Base-by-base conservation (phyloP, 2,888 invertebrate genomes). In the Lypha dubia region DNA sequence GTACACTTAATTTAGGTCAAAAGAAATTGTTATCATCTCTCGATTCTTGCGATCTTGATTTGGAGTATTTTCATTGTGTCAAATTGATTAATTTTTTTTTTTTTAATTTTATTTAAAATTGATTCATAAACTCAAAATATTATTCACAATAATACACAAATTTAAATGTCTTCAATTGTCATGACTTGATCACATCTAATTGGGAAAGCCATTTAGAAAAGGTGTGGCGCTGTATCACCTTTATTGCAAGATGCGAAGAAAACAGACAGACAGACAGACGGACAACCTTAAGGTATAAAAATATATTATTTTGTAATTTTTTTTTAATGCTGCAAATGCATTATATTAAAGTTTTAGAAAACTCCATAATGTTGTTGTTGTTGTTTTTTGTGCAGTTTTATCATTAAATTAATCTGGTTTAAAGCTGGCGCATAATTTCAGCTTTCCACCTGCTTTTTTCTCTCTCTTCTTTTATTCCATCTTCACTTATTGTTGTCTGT, bases 381-480 rank as follows among this genome's bases (percentile, higher is more conserved):
- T 41, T 62, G 9, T 32, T 46, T 20, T 20, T 65, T 49, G 24
- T 32, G n/a, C 20, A 49, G 49, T 46, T 63, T 51, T 24, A 28
- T 41, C 0, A 24, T 53, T 15, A 51, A 41, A 65, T 41, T 65
- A 56, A 56, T 56, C 74, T 53, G 53, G 24, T 65, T 53, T 75
- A 24, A 58, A 49, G 58, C 38, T 24, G 67, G 46, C 58, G 6
- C 68, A 38, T 76, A 67, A 76, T 76, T 68, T 68, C 8, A 68
- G 22, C 22, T 68, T 77, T 77, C 60, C 77, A 77, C 68, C 77
- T 77, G 77, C 32, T 17, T 46, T 20, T 67, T 17, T 11, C 38
- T 11, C 13, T 13, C 13, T 28, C 28, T 28, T 63, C 7, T 5
- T 17, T 32, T 58, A 9, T 20, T 60, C 15, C 22, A 35, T 28